Base-by-base conservation (phyloP, 2,888 invertebrate genomes). In the Eurois occulta region DNA sequence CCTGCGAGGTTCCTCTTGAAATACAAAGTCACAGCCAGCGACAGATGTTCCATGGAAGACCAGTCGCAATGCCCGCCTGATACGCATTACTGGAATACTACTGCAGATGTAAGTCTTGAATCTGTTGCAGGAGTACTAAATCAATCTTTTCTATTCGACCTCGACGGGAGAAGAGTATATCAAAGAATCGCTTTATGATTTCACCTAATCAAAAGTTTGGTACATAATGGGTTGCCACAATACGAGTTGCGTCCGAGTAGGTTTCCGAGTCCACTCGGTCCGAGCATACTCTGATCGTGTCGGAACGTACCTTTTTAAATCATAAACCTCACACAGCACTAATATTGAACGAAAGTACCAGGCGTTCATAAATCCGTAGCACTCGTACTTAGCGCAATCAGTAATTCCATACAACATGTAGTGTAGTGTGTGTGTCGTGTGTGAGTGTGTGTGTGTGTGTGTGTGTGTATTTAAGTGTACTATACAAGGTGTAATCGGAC, bases 21-120 rank as follows among this genome's bases (percentile, higher is more conserved):
- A 90, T 98, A 97, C 91, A 96, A 93, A 0, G 95, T 98, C 16
- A 94, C 92, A 1, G 97, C 97, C 58, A 96, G 94, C 52, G 97
- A 98, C 90, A 88, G 92, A 64, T 96, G 96, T 89, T 91, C 88
- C n/a, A 90, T 90, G 3, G 92, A 90, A 0, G 83, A 94, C 71
- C 78, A 85, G 1, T 89, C 81, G 0, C 90, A 92, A 46, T 95
- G 95, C 76, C 95, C 95, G 0, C 92, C 93, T 0, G 96, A 96
- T 62, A 81, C 83, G 0, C 91, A 77, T 0, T 94, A 80, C 77
- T 94, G 91, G 86, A 86, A 94, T 1, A 96, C 95, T 1, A 87
- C 88, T 2, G 96, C 95, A 80, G 82, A 95, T 64, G 97, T 97
- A 88, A 93, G 92, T 91, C 21, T 32, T 24, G 8, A 28, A 46